These are phyloP conservation scores for Typhlichthys subterraneus DNA, from an alignment of 2,797 vertebrate genomes.

Conservation along the genomic window DNA sequence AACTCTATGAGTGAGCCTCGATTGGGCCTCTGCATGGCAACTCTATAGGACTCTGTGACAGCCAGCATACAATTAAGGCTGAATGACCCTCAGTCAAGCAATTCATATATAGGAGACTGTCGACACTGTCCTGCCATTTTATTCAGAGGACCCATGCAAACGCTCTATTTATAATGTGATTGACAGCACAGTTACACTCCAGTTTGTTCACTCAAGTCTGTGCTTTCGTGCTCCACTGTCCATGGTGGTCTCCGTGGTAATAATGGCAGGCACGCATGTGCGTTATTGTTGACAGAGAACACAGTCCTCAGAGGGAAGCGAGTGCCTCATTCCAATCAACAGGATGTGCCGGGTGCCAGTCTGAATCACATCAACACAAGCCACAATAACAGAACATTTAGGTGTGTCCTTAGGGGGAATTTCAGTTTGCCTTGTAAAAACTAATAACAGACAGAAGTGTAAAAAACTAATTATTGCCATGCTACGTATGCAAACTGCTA, in stretches of 20 bases:
- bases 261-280: constrained; percentile 56
- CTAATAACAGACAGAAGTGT: constrained; percentile 18
- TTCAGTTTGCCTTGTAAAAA: constrained; percentile 4
- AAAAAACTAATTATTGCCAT: too few species aligned
- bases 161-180: constrained; percentile 7
- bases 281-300: constrained; percentile 57
- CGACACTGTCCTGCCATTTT: constrained; percentile 12
- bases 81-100: constrained; percentile 30
- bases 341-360: constrained; percentile 60
- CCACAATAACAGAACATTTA: constrained; percentile 40
- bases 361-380: constrained; percentile 45
- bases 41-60: not conserved
- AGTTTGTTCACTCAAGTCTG: constrained; percentile 28
- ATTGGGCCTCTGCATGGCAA: not conserved
- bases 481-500: too few species aligned
- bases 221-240: constrained; percentile 12
- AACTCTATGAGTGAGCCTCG: constrained; percentile 40
- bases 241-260: constrained; percentile 59
- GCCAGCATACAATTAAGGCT: constrained; percentile 33
- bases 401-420: constrained; percentile 24
- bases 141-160: not conserved
- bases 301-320: constrained; percentile 52
- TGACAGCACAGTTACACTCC: constrained; percentile 16
- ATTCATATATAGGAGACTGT: constrained; percentile 14
- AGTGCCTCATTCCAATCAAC: constrained; percentile 58